These are phyloP conservation scores for Rhinogobio ventralis DNA, from an alignment of 2,797 vertebrate genomes.

Conservation along the genomic window DNA sequence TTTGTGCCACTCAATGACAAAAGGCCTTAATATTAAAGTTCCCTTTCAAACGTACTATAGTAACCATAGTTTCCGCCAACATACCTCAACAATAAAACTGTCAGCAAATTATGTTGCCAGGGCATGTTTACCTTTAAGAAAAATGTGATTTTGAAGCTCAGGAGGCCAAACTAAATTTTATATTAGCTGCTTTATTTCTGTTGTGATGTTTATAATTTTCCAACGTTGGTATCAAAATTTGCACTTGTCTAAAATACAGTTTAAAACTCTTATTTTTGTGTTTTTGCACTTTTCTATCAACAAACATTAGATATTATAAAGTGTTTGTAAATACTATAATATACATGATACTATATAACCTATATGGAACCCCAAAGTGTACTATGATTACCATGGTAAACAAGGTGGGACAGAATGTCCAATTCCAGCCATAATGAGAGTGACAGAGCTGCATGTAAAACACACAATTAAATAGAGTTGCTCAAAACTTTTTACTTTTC, in stretches of 20 bases:
- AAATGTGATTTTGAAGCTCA: not conserved
- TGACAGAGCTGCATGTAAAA: not conserved
- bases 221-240: not conserved
- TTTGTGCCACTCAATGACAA: constrained; percentile 11
- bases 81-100: not conserved
- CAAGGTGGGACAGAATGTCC: not conserved
- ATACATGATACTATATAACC: not conserved
- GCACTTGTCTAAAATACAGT: not conserved
- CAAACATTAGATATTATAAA: not conserved
- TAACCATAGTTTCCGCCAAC: constrained; percentile 1
- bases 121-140: not conserved
- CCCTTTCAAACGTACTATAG: not conserved
- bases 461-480: not conserved
- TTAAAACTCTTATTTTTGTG: not conserved
- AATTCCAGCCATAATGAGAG: not conserved
- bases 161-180: not conserved
- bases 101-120: not conserved
- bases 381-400: not conserved
- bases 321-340: not conserved
- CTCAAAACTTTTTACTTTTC: too few relatives aligned
- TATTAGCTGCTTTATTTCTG: not conserved
- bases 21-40: constrained; percentile 12
- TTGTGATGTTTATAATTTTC: not conserved
- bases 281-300: not conserved
- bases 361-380: not conserved